Evolutionary conservation across 2,888 invertebrate genomes (phyloP).

Genomic region (Serrognathus titanus): DNA sequence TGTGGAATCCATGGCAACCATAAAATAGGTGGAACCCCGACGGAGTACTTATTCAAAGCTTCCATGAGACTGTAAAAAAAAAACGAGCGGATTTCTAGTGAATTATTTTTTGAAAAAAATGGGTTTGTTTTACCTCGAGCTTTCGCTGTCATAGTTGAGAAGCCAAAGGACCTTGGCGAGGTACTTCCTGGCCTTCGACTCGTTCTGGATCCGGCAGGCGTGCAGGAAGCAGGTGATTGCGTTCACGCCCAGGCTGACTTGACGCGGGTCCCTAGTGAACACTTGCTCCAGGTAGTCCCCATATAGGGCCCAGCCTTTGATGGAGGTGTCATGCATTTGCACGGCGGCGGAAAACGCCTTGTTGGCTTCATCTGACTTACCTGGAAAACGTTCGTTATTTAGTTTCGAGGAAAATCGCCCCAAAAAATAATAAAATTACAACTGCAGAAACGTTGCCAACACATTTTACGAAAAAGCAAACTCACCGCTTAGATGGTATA

Average conservation of each 20-base stretch:
- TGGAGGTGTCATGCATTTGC: slow-evolving; percentile 86
- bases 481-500: slow-evolving; percentile 78
- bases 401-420: too few species aligned
- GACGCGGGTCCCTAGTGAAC: slow-evolving; percentile 77
- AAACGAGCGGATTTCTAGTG: too few species aligned
- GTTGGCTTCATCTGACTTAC: slow-evolving; percentile 90
- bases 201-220: slow-evolving; percentile 93
- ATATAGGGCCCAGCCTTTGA: slow-evolving; percentile 97
- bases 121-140: slow-evolving; percentile 44
- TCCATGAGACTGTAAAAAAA: slow-evolving; percentile 66
- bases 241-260: slow-evolving; percentile 76
- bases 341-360: slow-evolving; percentile 94
- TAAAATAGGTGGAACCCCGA: slow-evolving; percentile 89
- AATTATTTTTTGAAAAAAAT: too few species aligned
- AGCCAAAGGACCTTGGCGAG: slow-evolving; percentile 94
- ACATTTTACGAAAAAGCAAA: too few species aligned
- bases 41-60: slow-evolving; percentile 88
- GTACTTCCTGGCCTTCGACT: slow-evolving; percentile 91
- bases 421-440: neutral
- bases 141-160: slow-evolving; percentile 88
- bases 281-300: slow-evolving; percentile 92
- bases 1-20: slow-evolving; percentile 99
- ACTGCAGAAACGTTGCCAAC: neutral
- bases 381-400: too few species aligned
- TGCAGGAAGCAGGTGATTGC: slow-evolving; percentile 94